Percentiles rank a stretch among this genome's conserved stretches.
Conservation (phyloP, 2,797 vertebrate genomes). For the Myotis pilosus region DNA sequence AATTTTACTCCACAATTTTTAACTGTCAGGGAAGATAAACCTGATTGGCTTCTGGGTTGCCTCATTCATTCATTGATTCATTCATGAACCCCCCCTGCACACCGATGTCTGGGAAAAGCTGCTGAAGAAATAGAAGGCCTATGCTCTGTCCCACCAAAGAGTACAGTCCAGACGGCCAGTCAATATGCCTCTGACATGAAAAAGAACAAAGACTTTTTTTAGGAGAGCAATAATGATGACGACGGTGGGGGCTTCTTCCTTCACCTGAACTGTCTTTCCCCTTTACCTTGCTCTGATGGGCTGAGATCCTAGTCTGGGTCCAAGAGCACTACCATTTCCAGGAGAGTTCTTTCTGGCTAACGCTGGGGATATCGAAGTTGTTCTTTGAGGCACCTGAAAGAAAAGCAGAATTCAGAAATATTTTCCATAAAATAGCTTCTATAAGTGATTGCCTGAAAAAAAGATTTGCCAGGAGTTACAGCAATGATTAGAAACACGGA, state of each 20-base stretch:
- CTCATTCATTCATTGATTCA: background rate
- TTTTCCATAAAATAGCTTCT: background rate
- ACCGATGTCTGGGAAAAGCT: background rate
- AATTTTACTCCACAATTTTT: background rate
- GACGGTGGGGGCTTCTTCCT: too few relatives aligned
- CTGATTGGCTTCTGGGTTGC: background rate
- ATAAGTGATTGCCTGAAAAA: background rate
- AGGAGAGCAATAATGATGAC: background rate
- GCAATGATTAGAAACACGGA: background rate
- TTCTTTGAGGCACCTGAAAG: slow-evolving; percentile 96
- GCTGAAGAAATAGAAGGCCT: background rate
- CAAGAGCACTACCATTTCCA: slow-evolving; percentile 92
- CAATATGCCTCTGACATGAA: background rate
- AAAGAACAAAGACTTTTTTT: background rate
- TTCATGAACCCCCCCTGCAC: background rate
- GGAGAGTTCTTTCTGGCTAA: slow-evolving; percentile 96
- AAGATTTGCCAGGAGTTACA: background rate
- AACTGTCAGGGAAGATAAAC: background rate
- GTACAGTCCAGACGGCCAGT: background rate
- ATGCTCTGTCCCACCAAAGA: background rate
- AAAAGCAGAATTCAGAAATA: slow-evolving; percentile 39
- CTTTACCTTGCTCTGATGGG: slow-evolving; percentile 95
- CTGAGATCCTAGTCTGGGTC: slow-evolving; percentile 91
- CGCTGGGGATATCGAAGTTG: slow-evolving; percentile 98
- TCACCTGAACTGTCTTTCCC: background rate